phyloP scores from a whole-genome alignment of 2,888 invertebrate genomes.

The Calameuta idolon region DNA sequence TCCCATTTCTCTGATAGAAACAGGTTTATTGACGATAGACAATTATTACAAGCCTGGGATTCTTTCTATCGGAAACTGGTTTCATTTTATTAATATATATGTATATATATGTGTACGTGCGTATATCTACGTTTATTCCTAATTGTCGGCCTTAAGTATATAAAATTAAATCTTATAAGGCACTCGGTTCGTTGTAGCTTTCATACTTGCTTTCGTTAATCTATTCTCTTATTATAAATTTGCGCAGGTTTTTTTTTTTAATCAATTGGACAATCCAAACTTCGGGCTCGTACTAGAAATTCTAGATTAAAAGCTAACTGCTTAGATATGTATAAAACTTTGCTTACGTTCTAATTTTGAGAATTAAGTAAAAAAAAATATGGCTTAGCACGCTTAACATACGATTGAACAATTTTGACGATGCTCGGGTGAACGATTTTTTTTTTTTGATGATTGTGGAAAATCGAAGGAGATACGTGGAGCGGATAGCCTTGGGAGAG shows the following conservation, averaged over 20 bases:
- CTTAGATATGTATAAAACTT: constrained; percentile 33
- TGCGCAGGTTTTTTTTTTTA: too few relatives aligned
- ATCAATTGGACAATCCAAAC: neutral
- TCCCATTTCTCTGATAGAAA: neutral
- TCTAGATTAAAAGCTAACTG: neutral
- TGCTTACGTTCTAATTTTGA: constrained; percentile 35
- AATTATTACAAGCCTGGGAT: neutral
- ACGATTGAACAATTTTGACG: neutral
- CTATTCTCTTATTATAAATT: neutral
- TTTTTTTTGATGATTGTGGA: constrained; percentile 17
- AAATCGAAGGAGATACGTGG: constrained; percentile 15
- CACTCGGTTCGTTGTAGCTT: constrained; percentile 22
- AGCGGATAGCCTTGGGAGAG: neutral
- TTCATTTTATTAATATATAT: constrained; percentile 5
- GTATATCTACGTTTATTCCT: neutral
- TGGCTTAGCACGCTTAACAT: constrained; percentile 5
- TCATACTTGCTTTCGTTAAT: neutral
- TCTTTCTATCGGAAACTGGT: constrained; percentile 2
- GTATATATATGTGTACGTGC: neutral
- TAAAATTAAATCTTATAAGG: constrained; percentile 32
- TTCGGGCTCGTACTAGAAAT: neutral
- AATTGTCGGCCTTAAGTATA: constrained; percentile 20
- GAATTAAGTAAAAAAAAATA: constrained; percentile 18
- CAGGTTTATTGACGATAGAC: neutral
- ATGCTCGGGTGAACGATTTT: neutral